Percentiles rank a stretch among this genome's conserved stretches.
These are phyloP conservation scores for Microplitis mediator DNA, from an alignment of 1,140 invertebrate species.

Conservation along the genomic window DNA sequence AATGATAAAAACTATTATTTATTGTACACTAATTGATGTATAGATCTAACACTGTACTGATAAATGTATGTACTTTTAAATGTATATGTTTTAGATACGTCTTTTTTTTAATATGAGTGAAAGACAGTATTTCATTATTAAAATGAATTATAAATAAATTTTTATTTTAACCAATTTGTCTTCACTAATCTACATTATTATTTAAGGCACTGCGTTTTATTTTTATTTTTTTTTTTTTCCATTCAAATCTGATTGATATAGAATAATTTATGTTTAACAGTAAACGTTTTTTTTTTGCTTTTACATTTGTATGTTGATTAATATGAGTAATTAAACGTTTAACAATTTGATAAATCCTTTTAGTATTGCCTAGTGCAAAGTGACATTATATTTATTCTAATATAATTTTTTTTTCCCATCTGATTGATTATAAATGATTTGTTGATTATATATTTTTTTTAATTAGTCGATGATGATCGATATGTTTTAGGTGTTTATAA, in stretches of 20 bases:
- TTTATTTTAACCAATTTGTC: conserved; percentile 8
- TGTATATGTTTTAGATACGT: background rate
- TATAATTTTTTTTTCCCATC: conserved; percentile 7
- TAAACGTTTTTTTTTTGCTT: background rate
- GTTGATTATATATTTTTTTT: background rate
- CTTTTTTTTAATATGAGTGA: too few relatives aligned
- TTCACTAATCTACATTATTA: conserved; percentile 10
- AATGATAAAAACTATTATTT: background rate
- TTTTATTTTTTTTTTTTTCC: background rate
- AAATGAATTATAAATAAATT: background rate
- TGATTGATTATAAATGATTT: background rate
- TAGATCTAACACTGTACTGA: too few relatives aligned
- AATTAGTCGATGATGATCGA: background rate
- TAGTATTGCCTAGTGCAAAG: conserved; percentile 23
- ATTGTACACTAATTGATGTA: background rate
- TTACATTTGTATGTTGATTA: background rate
- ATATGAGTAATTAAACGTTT: conserved; percentile 12
- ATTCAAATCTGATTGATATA: background rate
- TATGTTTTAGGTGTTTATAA: too few relatives aligned
- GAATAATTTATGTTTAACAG: background rate
- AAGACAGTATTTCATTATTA: background rate
- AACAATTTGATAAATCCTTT: conserved; percentile 29
- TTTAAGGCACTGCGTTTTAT: conserved; percentile 13
- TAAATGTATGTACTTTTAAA: background rate
- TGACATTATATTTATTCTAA: conserved; percentile 10